phyloP scores from a whole-genome alignment of 2,888 invertebrate species.

The Pimpla rufipes region DNA sequence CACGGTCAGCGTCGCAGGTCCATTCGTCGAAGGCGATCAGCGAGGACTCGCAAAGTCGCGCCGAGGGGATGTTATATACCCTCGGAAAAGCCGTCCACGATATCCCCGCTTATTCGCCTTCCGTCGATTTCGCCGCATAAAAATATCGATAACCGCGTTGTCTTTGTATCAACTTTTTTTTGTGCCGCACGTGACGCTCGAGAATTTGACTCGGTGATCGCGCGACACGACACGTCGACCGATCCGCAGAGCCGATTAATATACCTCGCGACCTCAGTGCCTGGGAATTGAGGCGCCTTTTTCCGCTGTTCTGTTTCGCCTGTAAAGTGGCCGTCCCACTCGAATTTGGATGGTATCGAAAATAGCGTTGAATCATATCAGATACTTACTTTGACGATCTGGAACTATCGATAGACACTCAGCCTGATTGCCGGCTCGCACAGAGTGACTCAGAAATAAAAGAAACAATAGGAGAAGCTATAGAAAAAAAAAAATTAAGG shows the following conservation, averaged over 20 bases:
- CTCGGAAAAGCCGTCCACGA: slow-evolving; percentile 11
- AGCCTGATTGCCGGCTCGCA: slow-evolving; percentile 30
- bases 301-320: background rate
- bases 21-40: background rate
- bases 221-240: slow-evolving; percentile 41
- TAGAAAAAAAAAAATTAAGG: background rate
- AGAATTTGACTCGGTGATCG: slow-evolving; percentile 30
- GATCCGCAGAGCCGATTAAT: slow-evolving; percentile 6
- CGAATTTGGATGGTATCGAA: slow-evolving; percentile 40
- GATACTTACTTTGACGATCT: background rate
- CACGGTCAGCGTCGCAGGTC: background rate
- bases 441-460: background rate
- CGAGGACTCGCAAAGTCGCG: slow-evolving; percentile 24
- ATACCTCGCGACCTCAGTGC: slow-evolving; percentile 1
- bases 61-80: slow-evolving; percentile 47
- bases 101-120: slow-evolving; percentile 45
- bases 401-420: slow-evolving; percentile 36
- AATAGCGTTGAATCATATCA: slow-evolving; percentile 7
- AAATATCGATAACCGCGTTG: slow-evolving; percentile 32
- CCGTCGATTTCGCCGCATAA: slow-evolving; percentile 25
- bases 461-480: background rate
- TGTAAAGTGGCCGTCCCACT: too few species aligned
- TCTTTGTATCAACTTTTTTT: slow-evolving; percentile 1
- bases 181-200: slow-evolving; percentile 24
- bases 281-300: background rate